These are phyloP conservation scores for Plebejus argus DNA, from an alignment of 2,888 invertebrate species.

Conservation along the genomic window DNA sequence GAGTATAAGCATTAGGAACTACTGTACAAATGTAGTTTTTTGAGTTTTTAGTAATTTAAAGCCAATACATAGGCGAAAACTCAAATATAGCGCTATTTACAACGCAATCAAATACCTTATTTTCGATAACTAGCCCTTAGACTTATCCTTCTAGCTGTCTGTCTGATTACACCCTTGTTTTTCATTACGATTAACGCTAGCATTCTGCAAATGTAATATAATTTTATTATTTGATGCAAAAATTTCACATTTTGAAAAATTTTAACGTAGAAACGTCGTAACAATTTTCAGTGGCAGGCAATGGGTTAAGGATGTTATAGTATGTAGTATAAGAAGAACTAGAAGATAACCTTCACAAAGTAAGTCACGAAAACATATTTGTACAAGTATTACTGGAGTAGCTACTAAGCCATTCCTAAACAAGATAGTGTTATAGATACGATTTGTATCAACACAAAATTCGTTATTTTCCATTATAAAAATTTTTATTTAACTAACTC, in stretches of 20 bases:
- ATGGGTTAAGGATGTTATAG: background rate
- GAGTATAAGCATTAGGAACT: background rate
- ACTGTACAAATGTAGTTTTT: background rate
- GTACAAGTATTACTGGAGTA: background rate
- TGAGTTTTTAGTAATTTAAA: background rate
- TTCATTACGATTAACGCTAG: constrained; percentile 19
- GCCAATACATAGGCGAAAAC: background rate
- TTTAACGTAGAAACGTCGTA: background rate
- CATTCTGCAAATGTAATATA: constrained; percentile 20
- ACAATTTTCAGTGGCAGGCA: background rate
- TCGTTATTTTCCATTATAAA: background rate
- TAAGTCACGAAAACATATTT: constrained; percentile 15
- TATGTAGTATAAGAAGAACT: background rate
- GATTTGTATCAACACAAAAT: background rate
- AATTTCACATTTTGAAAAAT: background rate
- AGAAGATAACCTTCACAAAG: background rate
- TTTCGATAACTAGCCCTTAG: background rate
- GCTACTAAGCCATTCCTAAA: background rate
- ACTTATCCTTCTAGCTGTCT: background rate
- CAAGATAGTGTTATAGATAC: background rate
- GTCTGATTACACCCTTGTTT: constrained; percentile 5
- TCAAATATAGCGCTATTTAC: background rate
- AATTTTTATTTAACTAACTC: background rate
- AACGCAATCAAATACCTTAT: constrained; percentile 14
- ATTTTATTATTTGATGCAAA: background rate